Percentiles rank a stretch among this genome's conserved stretches.
Evolutionary conservation across 2,888 invertebrate species (phyloP).

Genomic region (Poecilobothrus nobilitatus): DNA sequence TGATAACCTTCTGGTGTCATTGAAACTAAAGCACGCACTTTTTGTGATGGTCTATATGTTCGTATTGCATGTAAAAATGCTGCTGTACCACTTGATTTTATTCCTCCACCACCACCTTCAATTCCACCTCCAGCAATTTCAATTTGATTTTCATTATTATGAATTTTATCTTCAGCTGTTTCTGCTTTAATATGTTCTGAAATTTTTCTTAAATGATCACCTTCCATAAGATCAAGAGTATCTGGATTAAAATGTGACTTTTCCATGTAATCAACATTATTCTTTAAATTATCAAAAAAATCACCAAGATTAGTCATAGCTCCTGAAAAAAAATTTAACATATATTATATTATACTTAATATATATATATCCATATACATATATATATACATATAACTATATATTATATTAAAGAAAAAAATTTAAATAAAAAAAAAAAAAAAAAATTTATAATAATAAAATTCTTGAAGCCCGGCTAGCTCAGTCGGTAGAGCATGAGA

Average conservation of each 20-base stretch:
- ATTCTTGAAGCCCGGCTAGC: slow-evolving; percentile 55
- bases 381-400: no score
- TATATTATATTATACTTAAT: no score
- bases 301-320: slow-evolving; percentile 39
- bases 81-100: slow-evolving; percentile 33
- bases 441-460: no score
- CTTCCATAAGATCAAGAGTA: slow-evolving; percentile 34
- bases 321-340: slow-evolving; percentile 30
- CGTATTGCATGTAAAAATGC: slow-evolving; percentile 43
- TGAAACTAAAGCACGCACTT: slow-evolving; percentile 51
- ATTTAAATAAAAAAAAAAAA: neutral
- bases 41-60: slow-evolving; percentile 45
- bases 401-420: no score
- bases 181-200: neutral
- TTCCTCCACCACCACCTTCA: slow-evolving; percentile 21
- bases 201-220: slow-evolving; percentile 27
- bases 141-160: no score
- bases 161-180: neutral
- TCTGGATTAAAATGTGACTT: slow-evolving; percentile 30
- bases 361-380: neutral
- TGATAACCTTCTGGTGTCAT: slow-evolving; percentile 47
- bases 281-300: slow-evolving; percentile 38
- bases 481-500: slow-evolving; percentile 55
- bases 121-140: neutral
- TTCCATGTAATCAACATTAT: slow-evolving; percentile 37